Evolutionary conservation across 2,113 vertebrate species (phyloP).

Genomic region (Psilopogon haemacephalus): DNA sequence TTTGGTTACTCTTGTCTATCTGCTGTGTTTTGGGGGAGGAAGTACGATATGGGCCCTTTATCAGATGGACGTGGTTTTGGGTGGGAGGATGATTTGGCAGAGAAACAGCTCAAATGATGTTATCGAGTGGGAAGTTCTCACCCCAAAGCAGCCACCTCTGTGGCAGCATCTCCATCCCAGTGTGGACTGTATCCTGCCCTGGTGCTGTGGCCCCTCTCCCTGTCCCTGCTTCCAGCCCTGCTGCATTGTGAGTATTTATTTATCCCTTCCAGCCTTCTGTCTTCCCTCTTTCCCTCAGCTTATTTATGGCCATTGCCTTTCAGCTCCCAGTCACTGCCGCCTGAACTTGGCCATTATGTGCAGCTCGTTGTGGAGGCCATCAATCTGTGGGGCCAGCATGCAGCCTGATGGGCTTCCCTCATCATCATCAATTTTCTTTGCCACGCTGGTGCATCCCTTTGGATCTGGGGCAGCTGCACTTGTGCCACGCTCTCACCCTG

Average conservation of each 20-base stretch:
- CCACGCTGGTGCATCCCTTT: neutral
- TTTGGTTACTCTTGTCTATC: neutral
- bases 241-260: conserved; percentile 42
- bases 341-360: conserved; percentile 65
- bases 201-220: neutral
- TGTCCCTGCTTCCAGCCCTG: neutral
- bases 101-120: neutral
- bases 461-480: conserved; percentile 42
- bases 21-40: neutral
- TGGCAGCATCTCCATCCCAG: neutral
- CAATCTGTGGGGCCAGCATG: conserved; percentile 45
- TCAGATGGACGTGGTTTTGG: neutral
- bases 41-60: neutral
- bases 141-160: neutral
- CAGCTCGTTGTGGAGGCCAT: conserved; percentile 40
- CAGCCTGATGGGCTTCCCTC: conserved; percentile 53
- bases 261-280: conserved; percentile 58
- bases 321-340: conserved; percentile 9
- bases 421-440: conserved; percentile 65
- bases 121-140: neutral
- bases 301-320: conserved; percentile 66
- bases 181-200: neutral
- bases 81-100: neutral
- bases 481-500: neutral
- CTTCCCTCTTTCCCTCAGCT: conserved; percentile 19